Conservation (phyloP, 2,113 vertebrate genomes). For the Periophthalmodon schlosseri region DNA sequence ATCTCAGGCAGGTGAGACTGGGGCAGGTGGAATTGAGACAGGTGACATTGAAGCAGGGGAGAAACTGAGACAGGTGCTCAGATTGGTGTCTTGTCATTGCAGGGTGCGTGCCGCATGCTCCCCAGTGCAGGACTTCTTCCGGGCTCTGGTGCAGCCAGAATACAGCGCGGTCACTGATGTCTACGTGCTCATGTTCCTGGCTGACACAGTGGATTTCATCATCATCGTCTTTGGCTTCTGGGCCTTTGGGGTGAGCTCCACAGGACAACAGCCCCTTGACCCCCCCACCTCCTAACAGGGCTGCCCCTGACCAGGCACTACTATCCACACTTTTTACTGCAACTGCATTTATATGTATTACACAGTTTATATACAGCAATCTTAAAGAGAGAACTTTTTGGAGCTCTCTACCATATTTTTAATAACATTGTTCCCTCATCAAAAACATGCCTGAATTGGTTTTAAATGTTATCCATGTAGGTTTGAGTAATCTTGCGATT, state of each 20-base stretch:
- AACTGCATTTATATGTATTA: no score
- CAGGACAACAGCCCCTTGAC: background rate
- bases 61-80: background rate
- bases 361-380: no score
- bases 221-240: slow-evolving; percentile 98
- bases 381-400: no score
- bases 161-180: slow-evolving; percentile 98
- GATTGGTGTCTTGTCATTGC: background rate
- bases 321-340: no score
- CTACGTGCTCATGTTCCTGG: slow-evolving; percentile 97
- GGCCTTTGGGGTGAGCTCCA: slow-evolving; percentile 90
- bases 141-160: slow-evolving; percentile 94
- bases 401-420: no score
- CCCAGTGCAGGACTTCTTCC: slow-evolving; percentile 95
- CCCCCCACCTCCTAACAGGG: no score
- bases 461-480: no score
- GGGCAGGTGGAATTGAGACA: background rate
- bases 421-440: no score
- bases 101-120: slow-evolving; percentile 90
- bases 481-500: no score
- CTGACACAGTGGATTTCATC: slow-evolving; percentile 96
- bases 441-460: no score
- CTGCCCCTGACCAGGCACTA: no score
- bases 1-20: background rate
- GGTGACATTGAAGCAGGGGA: background rate